phyloP scores from a whole-genome alignment of 2,888 invertebrate species.

The Agrochola lychnidis region DNA sequence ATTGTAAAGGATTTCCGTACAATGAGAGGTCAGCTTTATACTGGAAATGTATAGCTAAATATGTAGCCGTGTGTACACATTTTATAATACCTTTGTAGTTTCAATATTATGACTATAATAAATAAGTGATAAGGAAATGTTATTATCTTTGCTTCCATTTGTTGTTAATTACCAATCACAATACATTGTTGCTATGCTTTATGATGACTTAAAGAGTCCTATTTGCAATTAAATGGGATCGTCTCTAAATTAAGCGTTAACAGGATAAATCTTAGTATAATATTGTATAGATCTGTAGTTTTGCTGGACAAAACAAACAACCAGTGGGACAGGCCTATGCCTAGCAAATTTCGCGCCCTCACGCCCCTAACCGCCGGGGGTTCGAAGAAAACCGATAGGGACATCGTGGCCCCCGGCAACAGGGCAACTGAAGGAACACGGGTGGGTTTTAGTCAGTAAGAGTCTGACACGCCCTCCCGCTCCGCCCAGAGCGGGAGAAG shows the following conservation, averaged over 20 bases:
- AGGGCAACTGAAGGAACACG: too few species aligned
- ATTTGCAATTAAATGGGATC: constrained; percentile 10
- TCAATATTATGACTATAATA: background rate
- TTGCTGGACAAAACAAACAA: background rate
- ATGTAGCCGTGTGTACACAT: background rate
- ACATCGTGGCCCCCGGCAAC: too few species aligned
- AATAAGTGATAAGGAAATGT: constrained; percentile 1
- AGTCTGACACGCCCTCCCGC: too few species aligned
- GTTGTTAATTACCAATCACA: constrained; percentile 10
- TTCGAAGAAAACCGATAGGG: too few species aligned
- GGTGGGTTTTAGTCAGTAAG: too few species aligned
- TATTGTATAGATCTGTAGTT: background rate
- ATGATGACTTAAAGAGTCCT: background rate
- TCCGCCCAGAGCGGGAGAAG: too few species aligned
- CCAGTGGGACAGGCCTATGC: background rate
- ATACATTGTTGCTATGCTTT: background rate
- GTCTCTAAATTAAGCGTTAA: background rate
- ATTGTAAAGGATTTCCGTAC: too few species aligned
- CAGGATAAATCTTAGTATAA: constrained; percentile 26
- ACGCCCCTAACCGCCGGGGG: too few species aligned
- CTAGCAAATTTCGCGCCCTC: too few species aligned
- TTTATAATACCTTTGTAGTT: background rate
- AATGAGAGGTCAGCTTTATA: too few species aligned
- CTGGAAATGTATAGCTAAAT: too few species aligned
- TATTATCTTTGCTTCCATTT: background rate